Base-by-base conservation (phyloP, 2,113 vertebrate genomes). In the Alligator mississippiensis region DNA sequence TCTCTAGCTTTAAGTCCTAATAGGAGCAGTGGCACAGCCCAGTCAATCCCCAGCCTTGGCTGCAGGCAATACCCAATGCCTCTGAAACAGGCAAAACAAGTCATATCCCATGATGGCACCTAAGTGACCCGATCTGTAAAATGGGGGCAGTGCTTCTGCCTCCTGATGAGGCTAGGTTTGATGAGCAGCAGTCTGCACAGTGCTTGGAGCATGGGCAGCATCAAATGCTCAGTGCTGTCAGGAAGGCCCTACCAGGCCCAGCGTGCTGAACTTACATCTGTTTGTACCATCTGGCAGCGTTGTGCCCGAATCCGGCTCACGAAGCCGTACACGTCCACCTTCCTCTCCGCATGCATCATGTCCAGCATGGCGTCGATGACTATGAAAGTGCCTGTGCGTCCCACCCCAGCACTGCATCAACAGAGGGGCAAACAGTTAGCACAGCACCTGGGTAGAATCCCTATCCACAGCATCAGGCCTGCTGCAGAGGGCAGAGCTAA, bases 341-440 rank as follows among this genome's bases (percentile, higher is more conserved):
- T 99, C 96, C 98, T 98, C 97, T 99, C 99, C 0, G 98, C 88
- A 1, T 98, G 98, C 99, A 99, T 99, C 99, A 99, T 99, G 98
- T 99, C 99, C 98, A 99, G 97, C 99, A 99, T 99, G 97, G 99
- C 99, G 22, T 99, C 99, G 22, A 99, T 99, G 96, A 99, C 99
- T 1, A 99, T 98, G 94, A 99, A 99, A 17, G 99, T 99, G 81
- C 99, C 99, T 0, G 99, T 99, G 88, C 99, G 98, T 16, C 99
- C 99, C 9, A 99, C 99, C 16, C 99, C 99, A 11, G 99, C 99
- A 17, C 99, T 99, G 96, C 12, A 90, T 75, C 0, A 38, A 3
- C 78, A 82, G 15, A 89, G 17, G 13, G 79, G 12, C 24, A 76
- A 38, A 55, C 0, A 24, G 38, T 94, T 77, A 88, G 84, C 1